Evolutionary conservation across 2,888 invertebrate species (phyloP).

Genomic region (Tenthredo mesomela): DNA sequence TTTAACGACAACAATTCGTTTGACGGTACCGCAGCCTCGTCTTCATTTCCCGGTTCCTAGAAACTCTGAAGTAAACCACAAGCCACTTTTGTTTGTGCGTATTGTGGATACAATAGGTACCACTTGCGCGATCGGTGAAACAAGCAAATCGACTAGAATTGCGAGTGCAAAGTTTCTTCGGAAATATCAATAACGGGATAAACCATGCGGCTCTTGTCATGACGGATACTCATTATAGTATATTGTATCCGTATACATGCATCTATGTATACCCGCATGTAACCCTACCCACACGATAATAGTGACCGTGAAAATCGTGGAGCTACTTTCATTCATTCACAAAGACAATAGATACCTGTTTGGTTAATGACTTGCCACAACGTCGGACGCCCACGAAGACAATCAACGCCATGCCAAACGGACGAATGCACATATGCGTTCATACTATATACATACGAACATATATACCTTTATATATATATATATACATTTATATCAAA

Average conservation of each 20-base stretch:
- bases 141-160: neutral
- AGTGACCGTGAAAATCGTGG: neutral
- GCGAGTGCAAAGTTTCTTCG: neutral
- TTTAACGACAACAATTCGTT: constrained; percentile 59
- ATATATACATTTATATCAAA: constrained; percentile 3
- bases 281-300: neutral
- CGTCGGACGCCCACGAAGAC: constrained; percentile 31
- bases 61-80: constrained; percentile 5
- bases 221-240: neutral
- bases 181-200: neutral
- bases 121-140: neutral
- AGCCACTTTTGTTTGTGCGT: neutral
- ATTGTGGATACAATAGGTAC: neutral
- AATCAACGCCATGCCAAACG: constrained; percentile 6
- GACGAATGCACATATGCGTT: constrained; percentile 13
- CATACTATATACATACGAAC: too few species aligned
- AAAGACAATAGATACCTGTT: constrained; percentile 46
- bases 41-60: constrained; percentile 40
- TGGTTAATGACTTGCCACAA: constrained; percentile 49
- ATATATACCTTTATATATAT: neutral
- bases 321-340: constrained; percentile 41
- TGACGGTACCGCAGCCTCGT: constrained; percentile 42
- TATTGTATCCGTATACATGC: neutral
- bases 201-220: neutral
- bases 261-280: neutral